Base-by-base conservation (phyloP, 2,888 invertebrate species). In the Dicyrtomina minuta region DNA sequence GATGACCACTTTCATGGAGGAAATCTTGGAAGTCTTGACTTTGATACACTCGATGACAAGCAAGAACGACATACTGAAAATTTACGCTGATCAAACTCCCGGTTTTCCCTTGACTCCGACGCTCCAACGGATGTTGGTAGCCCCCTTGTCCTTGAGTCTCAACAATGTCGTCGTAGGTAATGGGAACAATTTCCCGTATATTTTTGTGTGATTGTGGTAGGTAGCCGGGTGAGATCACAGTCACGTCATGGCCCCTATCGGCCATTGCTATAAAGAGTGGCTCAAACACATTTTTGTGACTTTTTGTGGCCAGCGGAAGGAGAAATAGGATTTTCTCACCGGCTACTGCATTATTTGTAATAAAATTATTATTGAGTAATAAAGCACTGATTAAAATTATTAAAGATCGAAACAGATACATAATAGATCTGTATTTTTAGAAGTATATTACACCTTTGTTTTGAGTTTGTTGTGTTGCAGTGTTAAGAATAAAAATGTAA, bases 241-340 rank as follows among this genome's bases (percentile, higher is more conserved):
- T 85, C 1, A 86, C 83, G 75, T 85, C 84, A 73, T 86, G 85
- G 0, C 85, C 85, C 59, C 83, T 81, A 20, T 80, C 78, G 10
- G 85, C 85, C 61, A 86, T 78, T 70, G 84, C 85, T 56, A 84
- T 75, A 2, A 85, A 83, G 33, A 86, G 81, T 0, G 84, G 74
- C 2, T 70, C 69, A 33, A 74, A 75, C 24, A 76, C 72, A 49
- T 69, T 67, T 41, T 68, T 70, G 6, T 75, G 67, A 27, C 70
- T 71, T 49, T 67, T 70, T 1, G 73, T 60, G 10, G 74, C 74
- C 13, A 76, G 66, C 12, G 76, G 76, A 13, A 74, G 70, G 10
- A 76, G 72, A 49, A 76, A 69, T 1, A 76, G 64, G 15, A 76
- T 73, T 46, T 69, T 76, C 44, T 62, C 68, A 43, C 46, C 24